A percentile compares a stretch with the other conserved stretches of the same genome.
Conservation (phyloP, 2,888 invertebrate species). For the Ferdinandea cuprea region DNA sequence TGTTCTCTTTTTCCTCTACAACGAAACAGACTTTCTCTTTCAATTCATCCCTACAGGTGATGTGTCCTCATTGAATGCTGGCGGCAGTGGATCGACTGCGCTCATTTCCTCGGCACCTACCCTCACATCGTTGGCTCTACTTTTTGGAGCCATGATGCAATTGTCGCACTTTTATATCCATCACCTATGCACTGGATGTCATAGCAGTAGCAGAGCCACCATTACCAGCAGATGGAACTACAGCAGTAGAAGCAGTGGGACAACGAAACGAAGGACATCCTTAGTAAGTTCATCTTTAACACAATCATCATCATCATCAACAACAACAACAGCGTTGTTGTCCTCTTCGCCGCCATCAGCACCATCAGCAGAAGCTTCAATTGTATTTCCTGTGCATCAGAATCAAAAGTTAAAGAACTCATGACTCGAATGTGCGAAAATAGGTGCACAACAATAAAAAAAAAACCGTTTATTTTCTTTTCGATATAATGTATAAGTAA, state of each 20-base stretch:
- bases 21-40: slow-evolving; percentile 80
- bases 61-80: slow-evolving; percentile 77
- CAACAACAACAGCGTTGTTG: slow-evolving; percentile 7
- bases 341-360: slow-evolving; percentile 21
- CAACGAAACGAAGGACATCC: slow-evolving; percentile 58
- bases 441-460: slow-evolving; percentile 50
- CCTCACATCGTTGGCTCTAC: slow-evolving; percentile 52
- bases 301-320: slow-evolving; percentile 45
- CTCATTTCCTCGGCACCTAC: slow-evolving; percentile 70
- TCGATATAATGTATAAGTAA: slow-evolving; percentile 31
- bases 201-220: slow-evolving; percentile 3
- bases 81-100: slow-evolving; percentile 72
- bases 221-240: slow-evolving; percentile 37
- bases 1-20: slow-evolving; percentile 76
- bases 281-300: slow-evolving; percentile 45
- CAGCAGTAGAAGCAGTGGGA: slow-evolving; percentile 10
- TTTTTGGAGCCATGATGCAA: slow-evolving; percentile 64
- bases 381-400: slow-evolving; percentile 34
- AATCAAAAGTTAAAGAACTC: slow-evolving; percentile 52
- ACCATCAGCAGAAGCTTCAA: slow-evolving; percentile 23
- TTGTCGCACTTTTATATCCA: slow-evolving; percentile 69
- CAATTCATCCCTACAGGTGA: slow-evolving; percentile 80
- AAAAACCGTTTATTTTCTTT: slow-evolving; percentile 19
- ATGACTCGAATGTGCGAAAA: slow-evolving; percentile 59
- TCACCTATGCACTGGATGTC: slow-evolving; percentile 56